Base-by-base conservation (phyloP, 30 jellyfish, hydroid and myxozoan genomes). In the Clytia hemisphaerica region DNA sequence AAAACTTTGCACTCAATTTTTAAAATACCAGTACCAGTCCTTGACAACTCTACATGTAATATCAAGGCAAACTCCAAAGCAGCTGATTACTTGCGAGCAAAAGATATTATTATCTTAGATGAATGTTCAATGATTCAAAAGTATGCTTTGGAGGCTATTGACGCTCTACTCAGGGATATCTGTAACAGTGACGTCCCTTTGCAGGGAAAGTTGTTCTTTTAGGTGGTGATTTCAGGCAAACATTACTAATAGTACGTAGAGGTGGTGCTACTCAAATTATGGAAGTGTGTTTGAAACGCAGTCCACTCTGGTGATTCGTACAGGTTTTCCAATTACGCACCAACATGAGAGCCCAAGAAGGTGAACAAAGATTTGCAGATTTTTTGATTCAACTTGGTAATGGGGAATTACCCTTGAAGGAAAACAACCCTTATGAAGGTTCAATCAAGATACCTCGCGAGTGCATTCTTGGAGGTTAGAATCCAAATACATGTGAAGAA, bases 41-140 rank as follows among this genome's bases (percentile, higher is more conserved):
- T 18, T 22, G 71, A 58, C 25, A 3, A 38, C 2, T 22, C 46
- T 18, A 18, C 58, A 3, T 58, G 71, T 18, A 19, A 58, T 58
- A 45, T 58, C 4, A 58, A 38, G 19, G 46, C 58, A 4, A 58
- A 24, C 4, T 58, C 71, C 14, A 45, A 22, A 22, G 46, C 25
- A 5, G 71, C 26, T 2, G 4, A 19, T 16, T 2, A 22, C 14
- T 4, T 58, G 3, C 16, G 71, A 4, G 26, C 25, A 58, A 19
- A n/a, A 18, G 22, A 14, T 9, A 9, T 58, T 5, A 22, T 3
- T 63, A 33, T 75, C 9, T 50, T 78, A 64, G 88, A 75, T 42
- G 87, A 75, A 33, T 86, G 87, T 1, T 62, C 88, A 6, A 38
- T 66, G 77, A 65, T 45, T 16, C 82, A 75, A 2, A 68, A 72